phyloP scores from a whole-genome alignment of 2,888 invertebrate genomes.

The Clostera curtula region DNA sequence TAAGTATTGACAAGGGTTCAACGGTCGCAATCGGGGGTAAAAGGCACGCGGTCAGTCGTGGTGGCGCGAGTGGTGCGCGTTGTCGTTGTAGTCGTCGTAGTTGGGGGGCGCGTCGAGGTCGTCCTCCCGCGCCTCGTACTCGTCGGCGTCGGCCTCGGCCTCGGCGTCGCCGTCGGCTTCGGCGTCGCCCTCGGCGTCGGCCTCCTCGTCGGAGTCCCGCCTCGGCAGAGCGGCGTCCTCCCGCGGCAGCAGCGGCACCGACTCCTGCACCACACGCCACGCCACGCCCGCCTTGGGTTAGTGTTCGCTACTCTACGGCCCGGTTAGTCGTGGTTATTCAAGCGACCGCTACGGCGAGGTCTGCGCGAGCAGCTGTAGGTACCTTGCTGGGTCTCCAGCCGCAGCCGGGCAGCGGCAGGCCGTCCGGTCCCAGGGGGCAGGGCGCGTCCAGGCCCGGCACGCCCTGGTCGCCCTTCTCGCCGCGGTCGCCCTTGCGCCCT shows the following conservation, averaged over 20 bases:
- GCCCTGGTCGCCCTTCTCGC: slow-evolving; percentile 96
- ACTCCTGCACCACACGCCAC: slow-evolving; percentile 25
- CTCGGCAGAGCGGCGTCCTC: slow-evolving; percentile 24
- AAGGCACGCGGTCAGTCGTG: slow-evolving; percentile 39
- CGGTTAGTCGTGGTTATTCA: not conserved
- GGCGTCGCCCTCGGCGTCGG: slow-evolving; percentile 23
- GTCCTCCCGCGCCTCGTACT: slow-evolving; percentile 47
- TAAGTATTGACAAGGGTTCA: not conserved
- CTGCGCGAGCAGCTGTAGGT: slow-evolving; percentile 21
- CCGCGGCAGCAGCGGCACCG: slow-evolving; percentile 31
- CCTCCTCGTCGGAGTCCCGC: slow-evolving; percentile 24
- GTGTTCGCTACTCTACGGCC: too few species aligned
- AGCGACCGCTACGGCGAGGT: not conserved
- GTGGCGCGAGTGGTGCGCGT: slow-evolving; percentile 48
- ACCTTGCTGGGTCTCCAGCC: slow-evolving; percentile 94
- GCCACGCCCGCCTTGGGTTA: too few species aligned
- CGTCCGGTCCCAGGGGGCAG: slow-evolving; percentile 97
- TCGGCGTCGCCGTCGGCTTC: slow-evolving; percentile 24
- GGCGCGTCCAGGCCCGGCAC: slow-evolving; percentile 98
- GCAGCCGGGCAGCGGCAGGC: slow-evolving; percentile 96
- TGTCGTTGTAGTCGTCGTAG: slow-evolving; percentile 66
- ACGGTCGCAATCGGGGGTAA: not conserved
- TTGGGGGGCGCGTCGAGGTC: slow-evolving; percentile 50
- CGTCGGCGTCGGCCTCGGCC: slow-evolving; percentile 33
- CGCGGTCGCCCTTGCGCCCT: slow-evolving; percentile 93